Evolutionary conservation across 1,140 invertebrate species (phyloP), one percentile per base, ranked within the genome.

Genomic region (Oscheius sp.): DNA sequence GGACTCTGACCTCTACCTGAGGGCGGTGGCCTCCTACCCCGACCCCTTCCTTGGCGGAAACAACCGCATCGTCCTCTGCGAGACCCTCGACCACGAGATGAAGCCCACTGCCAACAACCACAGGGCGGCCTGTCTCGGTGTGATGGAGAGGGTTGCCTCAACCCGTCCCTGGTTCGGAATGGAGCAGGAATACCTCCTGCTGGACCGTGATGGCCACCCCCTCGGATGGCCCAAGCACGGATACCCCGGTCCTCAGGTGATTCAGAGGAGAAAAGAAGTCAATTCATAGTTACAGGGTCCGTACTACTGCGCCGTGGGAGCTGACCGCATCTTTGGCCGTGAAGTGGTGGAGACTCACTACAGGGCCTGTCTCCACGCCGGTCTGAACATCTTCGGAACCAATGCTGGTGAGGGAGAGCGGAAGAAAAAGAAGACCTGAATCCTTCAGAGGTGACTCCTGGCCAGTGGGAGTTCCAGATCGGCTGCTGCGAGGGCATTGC

Each of bases 201-300:
- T 95, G 18, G 93, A 94, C 80, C 88, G 90, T 70, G 92, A 95
- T 83, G 87, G 90, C 26, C 89, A 93, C 81, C 94, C 94, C 1
- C 91, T 93, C 79, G 93, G 93, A 3, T 97, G 93, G 93, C 93
- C 93, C 1, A 93, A 92, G 78, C 91, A 92, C 82, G 94, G 93
- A 42, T 95, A 91, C 85, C 93, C 93, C 0, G 91, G 91, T 59
- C 92, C 93, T n/a, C 89, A 77, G 86, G 93, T 55, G 84, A 94
- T 63, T 45, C 23, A 0, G 18, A n/a, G n/a, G n/a, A n/a, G n/a
- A n/a, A n/a, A n/a, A n/a, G n/a, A n/a, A n/a, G n/a, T n/a, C n/a
- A n/a, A n/a, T n/a, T n/a, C n/a, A n/a, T n/a, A n/a, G n/a, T n/a
- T 45, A 18, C 23, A 15, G 87, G 93, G 71, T n/a, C 36, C 68